Base-by-base conservation (phyloP, 2,888 invertebrate species). In the Caenorhabditis zanzibari region DNA sequence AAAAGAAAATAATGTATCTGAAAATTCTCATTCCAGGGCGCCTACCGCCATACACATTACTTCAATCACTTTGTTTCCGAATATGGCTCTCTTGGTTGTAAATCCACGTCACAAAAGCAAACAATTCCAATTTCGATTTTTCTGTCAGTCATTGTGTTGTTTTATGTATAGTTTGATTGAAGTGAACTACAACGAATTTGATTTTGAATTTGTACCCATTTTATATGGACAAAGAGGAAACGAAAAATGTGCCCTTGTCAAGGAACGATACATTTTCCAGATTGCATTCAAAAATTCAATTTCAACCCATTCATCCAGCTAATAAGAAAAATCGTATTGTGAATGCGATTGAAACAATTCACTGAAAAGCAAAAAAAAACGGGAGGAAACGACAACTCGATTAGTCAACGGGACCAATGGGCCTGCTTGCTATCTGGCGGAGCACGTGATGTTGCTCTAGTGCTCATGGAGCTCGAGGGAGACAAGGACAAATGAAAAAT, bases 11-110 rank as follows among this genome's bases (percentile, higher is more conserved):
- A n/a, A n/a, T n/a, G n/a, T n/a, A n/a, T n/a, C n/a, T n/a, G n/a
- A n/a, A n/a, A n/a, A n/a, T n/a, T n/a, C n/a, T n/a, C n/a, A n/a
- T n/a, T 85, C 32, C 59, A 87, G 84, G 87, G 75, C 6, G 82
- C 82, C 49, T 72, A 79, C 49, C 81, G 84, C 41, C 87, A 87
- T 58, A 76, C 85, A 5, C 79, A 84, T 69, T 87, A 87, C 32
- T 87, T 87, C 81, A 86, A 86, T 47, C 85, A 86, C 26, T 85
- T 85, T 66, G 74, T 87, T 7, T 85, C 85, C 14, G 82, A 84
- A 61, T 87, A 84, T 64, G 87, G 87, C 24, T 72, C 85, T 41
- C 32, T 71, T 1, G 87, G 87, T 6, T 87, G 87, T 58, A 81
- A 72, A 9, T 64, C 71, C 22, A 26, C 72, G 24, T 32, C 69